Percentiles rank a stretch among this genome's conserved stretches.
These are phyloP conservation scores for Dallia pectoralis DNA, from an alignment of 2,797 vertebrate genomes.

Conservation along the genomic window DNA sequence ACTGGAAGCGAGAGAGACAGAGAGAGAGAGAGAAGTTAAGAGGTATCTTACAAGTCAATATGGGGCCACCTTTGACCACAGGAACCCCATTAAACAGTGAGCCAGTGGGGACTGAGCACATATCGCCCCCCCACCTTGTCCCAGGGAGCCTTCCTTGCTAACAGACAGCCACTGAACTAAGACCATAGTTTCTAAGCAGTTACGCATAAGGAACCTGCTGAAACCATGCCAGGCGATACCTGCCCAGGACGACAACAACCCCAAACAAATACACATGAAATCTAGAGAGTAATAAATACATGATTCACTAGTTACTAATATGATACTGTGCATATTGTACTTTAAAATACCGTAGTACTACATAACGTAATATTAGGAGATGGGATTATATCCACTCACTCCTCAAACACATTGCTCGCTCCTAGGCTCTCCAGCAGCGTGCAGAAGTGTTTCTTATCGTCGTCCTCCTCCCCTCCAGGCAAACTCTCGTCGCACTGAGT, in stretches of 20 bases:
- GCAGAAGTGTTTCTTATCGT: conserved; percentile 86
- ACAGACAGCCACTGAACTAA: background rate
- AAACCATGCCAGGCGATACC: background rate
- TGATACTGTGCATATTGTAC: background rate
- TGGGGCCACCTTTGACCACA: background rate
- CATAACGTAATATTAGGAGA: background rate
- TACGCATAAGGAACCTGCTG: background rate
- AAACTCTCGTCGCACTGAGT: conserved; percentile 66
- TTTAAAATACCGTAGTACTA: background rate
- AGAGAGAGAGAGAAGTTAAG: background rate
- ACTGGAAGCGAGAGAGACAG: conserved; percentile 61
- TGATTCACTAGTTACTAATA: background rate
- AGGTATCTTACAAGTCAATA: background rate
- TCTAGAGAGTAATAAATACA: background rate
- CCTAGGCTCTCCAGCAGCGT: conserved; percentile 85
- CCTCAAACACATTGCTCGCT: conserved; percentile 81
- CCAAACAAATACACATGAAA: background rate
- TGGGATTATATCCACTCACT: conserved; percentile 72
- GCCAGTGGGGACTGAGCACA: too few species aligned
- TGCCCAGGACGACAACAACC: background rate
- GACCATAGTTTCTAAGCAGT: background rate
- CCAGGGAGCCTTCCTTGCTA: too few species aligned
- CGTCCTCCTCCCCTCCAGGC: conserved; percentile 68
- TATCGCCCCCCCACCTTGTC: too few species aligned
- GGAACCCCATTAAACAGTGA: background rate